These are phyloP conservation scores for Mesoclemmys tuberculata DNA, from an alignment of 2,113 vertebrate genomes.

Conservation along the genomic window DNA sequence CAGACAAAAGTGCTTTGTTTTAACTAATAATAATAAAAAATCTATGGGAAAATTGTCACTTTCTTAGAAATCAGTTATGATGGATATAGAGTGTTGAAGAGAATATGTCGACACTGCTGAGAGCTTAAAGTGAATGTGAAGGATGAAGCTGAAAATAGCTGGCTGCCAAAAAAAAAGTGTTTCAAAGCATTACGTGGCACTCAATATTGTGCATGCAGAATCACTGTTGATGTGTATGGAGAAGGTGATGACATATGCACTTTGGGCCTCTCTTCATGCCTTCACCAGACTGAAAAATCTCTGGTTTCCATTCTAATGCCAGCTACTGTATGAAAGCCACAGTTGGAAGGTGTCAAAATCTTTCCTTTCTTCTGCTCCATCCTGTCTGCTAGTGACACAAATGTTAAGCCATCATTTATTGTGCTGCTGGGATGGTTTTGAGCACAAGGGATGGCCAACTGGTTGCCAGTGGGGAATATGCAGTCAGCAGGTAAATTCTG, in stretches of 20 bases:
- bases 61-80: conserved; percentile 50
- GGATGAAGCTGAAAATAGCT: conserved; percentile 71
- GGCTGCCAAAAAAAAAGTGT: conserved; percentile 68
- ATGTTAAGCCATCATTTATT: conserved; percentile 7
- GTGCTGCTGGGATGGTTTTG: neutral
- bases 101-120: conserved; percentile 63
- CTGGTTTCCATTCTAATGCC: neutral
- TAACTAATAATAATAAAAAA: conserved; percentile 37
- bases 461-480: neutral
- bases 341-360: conserved; percentile 53
- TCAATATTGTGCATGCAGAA: conserved; percentile 46
- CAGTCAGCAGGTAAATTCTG: neutral
- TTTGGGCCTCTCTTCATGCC: conserved; percentile 38
- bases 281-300: neutral
- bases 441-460: neutral
- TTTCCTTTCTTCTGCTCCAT: neutral
- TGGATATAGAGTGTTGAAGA: conserved; percentile 44
- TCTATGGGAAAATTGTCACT: conserved; percentile 51
- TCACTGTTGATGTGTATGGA: conserved; percentile 55
- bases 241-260: conserved; percentile 47
- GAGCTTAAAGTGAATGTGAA: conserved; percentile 66
- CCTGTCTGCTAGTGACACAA: neutral
- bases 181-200: conserved; percentile 56
- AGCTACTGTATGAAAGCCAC: conserved; percentile 43
- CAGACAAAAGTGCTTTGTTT: conserved; percentile 48